Evolutionary conservation across 2,797 vertebrate genomes (phyloP).

Genomic region (Pelodytes ibericus): DNA sequence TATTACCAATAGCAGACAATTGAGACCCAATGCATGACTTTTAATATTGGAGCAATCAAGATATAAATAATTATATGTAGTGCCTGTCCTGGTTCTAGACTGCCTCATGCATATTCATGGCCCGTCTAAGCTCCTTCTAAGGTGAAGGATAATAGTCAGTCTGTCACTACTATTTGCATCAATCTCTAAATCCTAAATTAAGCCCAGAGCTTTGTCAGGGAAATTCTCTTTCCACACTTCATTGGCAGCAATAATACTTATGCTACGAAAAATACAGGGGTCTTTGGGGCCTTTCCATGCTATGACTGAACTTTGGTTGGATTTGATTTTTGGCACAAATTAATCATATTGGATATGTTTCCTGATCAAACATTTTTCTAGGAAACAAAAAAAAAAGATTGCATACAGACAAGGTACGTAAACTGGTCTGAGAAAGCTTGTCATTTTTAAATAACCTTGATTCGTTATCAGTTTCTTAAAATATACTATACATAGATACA

Average conservation of each 20-base stretch:
- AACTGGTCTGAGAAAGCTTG: too few relatives aligned
- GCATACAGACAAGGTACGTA: slow-evolving; percentile 67
- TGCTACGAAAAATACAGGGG: slow-evolving; percentile 58
- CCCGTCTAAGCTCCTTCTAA: slow-evolving; percentile 64
- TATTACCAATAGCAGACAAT: too few relatives aligned
- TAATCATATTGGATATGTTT: slow-evolving; percentile 38
- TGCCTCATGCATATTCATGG: slow-evolving; percentile 47
- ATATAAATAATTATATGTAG: too few relatives aligned
- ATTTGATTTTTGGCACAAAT: slow-evolving; percentile 44
- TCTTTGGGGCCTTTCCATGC: slow-evolving; percentile 3
- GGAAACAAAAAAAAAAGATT: slow-evolving; percentile 60
- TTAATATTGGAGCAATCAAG: too few relatives aligned
- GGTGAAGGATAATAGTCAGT: slow-evolving; percentile 70
- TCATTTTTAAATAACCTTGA: too few relatives aligned
- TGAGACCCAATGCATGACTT: too few relatives aligned
- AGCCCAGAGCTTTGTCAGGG: slow-evolving; percentile 80
- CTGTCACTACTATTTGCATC: slow-evolving; percentile 73
- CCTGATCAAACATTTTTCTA: slow-evolving; percentile 48
- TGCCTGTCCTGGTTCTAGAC: too few relatives aligned
- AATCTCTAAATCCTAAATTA: slow-evolving; percentile 77
- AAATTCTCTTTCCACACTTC: slow-evolving; percentile 68
- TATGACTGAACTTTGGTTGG: slow-evolving; percentile 37
- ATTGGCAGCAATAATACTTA: slow-evolving; percentile 53
- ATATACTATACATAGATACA: too few relatives aligned
- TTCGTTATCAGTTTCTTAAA: too few relatives aligned